Evolutionary conservation across 1,140 invertebrate species (phyloP).

Genomic region (Nasonia longicornis): DNA sequence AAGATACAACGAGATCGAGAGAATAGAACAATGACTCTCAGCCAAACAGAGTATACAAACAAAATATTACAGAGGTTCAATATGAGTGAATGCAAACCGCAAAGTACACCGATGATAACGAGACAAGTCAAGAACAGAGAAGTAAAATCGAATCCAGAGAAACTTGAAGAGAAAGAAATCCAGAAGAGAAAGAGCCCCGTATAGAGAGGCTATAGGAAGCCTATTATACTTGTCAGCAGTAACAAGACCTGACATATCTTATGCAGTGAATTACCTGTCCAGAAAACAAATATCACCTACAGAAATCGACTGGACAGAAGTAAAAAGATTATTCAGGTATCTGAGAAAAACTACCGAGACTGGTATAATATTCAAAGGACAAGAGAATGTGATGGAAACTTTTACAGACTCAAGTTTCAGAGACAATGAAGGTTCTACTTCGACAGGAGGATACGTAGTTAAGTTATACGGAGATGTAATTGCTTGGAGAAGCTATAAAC

Average conservation of each 20-base stretch:
- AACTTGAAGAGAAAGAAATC: background rate
- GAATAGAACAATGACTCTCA: conserved; percentile 28
- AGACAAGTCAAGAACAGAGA: conserved; percentile 39
- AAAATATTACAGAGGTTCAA: conserved; percentile 52
- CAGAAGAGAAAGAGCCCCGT: background rate
- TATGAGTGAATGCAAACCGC: conserved; percentile 54
- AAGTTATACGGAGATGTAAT: conserved; percentile 48
- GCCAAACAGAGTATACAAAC: conserved; percentile 38
- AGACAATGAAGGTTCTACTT: background rate
- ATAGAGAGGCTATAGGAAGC: conserved; percentile 11
- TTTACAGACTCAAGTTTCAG: conserved; percentile 11
- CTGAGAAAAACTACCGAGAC: background rate
- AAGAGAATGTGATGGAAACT: background rate
- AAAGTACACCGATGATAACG: conserved; percentile 33
- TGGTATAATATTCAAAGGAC: background rate
- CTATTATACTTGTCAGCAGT: background rate
- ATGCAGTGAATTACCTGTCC: background rate
- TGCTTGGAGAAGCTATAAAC: conserved; percentile 53
- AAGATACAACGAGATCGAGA: conserved; percentile 41
- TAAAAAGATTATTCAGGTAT: background rate
- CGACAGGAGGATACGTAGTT: conserved; percentile 25
- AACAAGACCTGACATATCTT: background rate
- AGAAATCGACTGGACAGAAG: background rate
- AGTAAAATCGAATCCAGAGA: conserved; percentile 43
- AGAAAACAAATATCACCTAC: background rate